Base-by-base conservation (phyloP, 2,888 invertebrate genomes). In the Cheilosia impressa region DNA sequence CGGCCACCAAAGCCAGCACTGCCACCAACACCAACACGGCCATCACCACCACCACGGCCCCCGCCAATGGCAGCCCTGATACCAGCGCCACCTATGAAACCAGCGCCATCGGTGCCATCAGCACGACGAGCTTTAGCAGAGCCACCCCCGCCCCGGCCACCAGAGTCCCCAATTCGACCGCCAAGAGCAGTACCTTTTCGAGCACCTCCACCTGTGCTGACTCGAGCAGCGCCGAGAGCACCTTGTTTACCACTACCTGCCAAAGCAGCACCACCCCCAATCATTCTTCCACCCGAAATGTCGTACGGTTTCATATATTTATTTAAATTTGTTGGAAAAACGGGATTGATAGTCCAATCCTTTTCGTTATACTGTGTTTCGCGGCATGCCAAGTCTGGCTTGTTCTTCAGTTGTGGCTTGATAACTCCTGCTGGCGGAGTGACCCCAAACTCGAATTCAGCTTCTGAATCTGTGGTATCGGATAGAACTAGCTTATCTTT, bases 401-500 rank as follows among this genome's bases (percentile, higher is more conserved):
- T 91, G 2, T 92, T 91, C 63, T 93, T 92, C 10, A 94, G 93
- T 75, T 94, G 93, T 1, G 95, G 93, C 87, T 94, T 94, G 65
- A 95, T 94, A 47, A 95, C 93, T 0, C 95, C 95, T 52, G 95
- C 95, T 0, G 95, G 95, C 1, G 95, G 95, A 0, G 95, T 95
- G 68, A 95, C 95, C 80, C 95, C 95, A 50, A 95, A 95, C 88
- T 95, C 95, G 91, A 95, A 93, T 75, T 95, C 95, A 1, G 94
- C 94, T 81, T 95, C 95, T 24, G 90, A 91, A 22, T 92, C 92
- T 10, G 90, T 89, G 9, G 91, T 91, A 19, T 92, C 92, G 0
- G 92, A 89, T 0, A 92, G 87, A 0, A 91, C 88, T 17, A 92
- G 80, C 0, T 87, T 85, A 7, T 90, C 87, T 31, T 88, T 89